Conservation (phyloP, 2,113 vertebrate species). For the Misgurnus anguillicaudatus region DNA sequence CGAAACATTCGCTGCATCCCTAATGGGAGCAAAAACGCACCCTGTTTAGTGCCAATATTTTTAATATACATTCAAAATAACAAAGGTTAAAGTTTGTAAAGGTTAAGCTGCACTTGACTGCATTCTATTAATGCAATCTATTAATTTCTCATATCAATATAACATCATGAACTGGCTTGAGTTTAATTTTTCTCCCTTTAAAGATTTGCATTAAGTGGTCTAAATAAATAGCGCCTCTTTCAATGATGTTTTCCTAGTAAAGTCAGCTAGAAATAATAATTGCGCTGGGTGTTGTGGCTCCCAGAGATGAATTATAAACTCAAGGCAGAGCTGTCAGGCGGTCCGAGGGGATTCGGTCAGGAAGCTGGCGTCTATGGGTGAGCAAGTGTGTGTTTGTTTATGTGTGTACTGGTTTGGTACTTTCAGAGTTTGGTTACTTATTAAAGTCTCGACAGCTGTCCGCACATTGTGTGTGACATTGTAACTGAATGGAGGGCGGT, state of each 20-base stretch:
- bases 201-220: slow-evolving; percentile 68
- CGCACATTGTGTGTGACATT: slow-evolving; percentile 17
- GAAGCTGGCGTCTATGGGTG: slow-evolving; percentile 35
- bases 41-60: too few relatives aligned
- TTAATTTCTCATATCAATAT: slow-evolving; percentile 8
- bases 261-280: slow-evolving; percentile 78
- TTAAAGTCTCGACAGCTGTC: slow-evolving; percentile 37
- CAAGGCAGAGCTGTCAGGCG: slow-evolving; percentile 70
- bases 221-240: slow-evolving; percentile 63
- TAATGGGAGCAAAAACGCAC: too few relatives aligned
- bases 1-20: too few relatives aligned
- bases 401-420: slow-evolving; percentile 5
- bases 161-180: slow-evolving; percentile 22
- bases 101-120: not conserved
- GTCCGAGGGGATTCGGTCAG: slow-evolving; percentile 53
- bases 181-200: slow-evolving; percentile 22
- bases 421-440: not conserved
- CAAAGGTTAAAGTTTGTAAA: not conserved
- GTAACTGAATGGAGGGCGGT: slow-evolving; percentile 2
- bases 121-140: not conserved
- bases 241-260: slow-evolving; percentile 75
- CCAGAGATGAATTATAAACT: slow-evolving; percentile 68
- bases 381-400: slow-evolving; percentile 34
- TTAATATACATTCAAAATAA: too few relatives aligned
- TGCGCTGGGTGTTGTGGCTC: slow-evolving; percentile 73